A percentile compares a stretch with the other conserved stretches of the same genome.
Conservation (phyloP, 2,797 vertebrate species). For the Enteromius unitaeniatus region DNA sequence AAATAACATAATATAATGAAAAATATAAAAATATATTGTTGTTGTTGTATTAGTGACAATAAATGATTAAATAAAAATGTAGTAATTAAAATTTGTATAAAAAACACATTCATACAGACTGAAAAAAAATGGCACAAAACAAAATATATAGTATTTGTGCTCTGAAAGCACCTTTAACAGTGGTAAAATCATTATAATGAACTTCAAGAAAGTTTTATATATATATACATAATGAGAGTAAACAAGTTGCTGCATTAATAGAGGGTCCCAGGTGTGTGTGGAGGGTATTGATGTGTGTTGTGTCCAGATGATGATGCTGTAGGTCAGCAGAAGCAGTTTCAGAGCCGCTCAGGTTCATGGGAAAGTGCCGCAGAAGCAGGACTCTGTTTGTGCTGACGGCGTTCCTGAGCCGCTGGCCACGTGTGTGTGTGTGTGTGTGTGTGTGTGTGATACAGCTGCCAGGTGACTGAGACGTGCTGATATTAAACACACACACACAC, state of each 20-base stretch:
- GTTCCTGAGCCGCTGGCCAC: constrained; percentile 75
- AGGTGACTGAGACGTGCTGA: constrained; percentile 75
- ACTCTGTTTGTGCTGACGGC: constrained; percentile 83
- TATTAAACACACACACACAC: constrained; percentile 1
- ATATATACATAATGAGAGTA: background rate
- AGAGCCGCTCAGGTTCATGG: constrained; percentile 78
- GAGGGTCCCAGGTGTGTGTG: background rate
- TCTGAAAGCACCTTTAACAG: background rate
- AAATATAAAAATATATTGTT: background rate
- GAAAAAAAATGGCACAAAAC: background rate
- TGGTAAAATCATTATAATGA: background rate
- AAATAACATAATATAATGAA: no score
- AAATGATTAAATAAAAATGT: background rate
- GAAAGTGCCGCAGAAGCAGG: constrained; percentile 83
- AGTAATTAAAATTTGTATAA: background rate
- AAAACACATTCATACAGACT: background rate
- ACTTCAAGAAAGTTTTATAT: background rate
- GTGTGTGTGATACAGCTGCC: constrained; percentile 76
- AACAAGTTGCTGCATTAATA: background rate
- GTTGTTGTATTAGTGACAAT: background rate
- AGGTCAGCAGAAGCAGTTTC: constrained; percentile 20
- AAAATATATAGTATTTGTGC: background rate
- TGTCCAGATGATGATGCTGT: constrained; percentile 26
- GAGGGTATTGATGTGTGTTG: background rate
- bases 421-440: constrained; percentile 60